Evolutionary conservation across 92 coral and sea anemone genomes (phyloP).

Genomic region (Zoanthus sociatus): DNA sequence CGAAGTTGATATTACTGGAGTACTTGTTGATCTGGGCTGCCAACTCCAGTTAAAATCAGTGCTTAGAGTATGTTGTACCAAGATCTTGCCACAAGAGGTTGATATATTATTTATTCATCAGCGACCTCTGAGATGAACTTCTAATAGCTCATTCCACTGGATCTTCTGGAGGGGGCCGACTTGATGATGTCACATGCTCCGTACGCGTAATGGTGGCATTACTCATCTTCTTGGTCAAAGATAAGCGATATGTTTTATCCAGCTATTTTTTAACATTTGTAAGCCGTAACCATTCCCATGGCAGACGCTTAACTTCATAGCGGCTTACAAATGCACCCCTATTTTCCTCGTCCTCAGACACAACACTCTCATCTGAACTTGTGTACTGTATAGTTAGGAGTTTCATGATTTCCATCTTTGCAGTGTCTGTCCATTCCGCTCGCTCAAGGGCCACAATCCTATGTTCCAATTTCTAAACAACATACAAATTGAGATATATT

Average conservation of each 20-base stretch:
- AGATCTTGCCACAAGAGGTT: background rate
- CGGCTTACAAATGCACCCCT: slow-evolving; percentile 1
- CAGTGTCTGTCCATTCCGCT: slow-evolving; percentile 13
- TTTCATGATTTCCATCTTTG: slow-evolving; percentile 30
- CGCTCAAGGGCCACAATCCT: slow-evolving; percentile 29
- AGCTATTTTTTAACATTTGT: slow-evolving; percentile 23
- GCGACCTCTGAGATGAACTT: slow-evolving; percentile 38
- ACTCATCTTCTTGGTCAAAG: slow-evolving; percentile 17
- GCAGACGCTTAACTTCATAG: slow-evolving; percentile 45
- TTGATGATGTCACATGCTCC: slow-evolving; percentile 17
- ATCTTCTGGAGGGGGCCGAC: slow-evolving; percentile 39
- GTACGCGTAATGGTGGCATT: slow-evolving; percentile 17
- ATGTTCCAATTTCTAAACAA: slow-evolving; percentile 35
- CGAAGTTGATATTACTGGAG: background rate
- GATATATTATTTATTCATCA: background rate
- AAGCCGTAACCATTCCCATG: slow-evolving; percentile 50
- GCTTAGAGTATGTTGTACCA: background rate
- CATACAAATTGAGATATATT: slow-evolving; percentile 17
- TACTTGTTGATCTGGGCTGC: background rate
- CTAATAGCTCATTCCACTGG: slow-evolving; percentile 46
- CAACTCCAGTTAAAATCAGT: background rate
- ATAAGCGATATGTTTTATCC: slow-evolving; percentile 19
- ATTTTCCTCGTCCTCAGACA: slow-evolving; percentile 28
- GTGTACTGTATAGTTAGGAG: slow-evolving; percentile 46
- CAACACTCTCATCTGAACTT: slow-evolving; percentile 53